These are phyloP conservation scores for Aurelia aurita complex sp. Pacific DNA, from an alignment of 30 jellyfish, hydroid and myxozoan genomes.

Conservation along the genomic window DNA sequence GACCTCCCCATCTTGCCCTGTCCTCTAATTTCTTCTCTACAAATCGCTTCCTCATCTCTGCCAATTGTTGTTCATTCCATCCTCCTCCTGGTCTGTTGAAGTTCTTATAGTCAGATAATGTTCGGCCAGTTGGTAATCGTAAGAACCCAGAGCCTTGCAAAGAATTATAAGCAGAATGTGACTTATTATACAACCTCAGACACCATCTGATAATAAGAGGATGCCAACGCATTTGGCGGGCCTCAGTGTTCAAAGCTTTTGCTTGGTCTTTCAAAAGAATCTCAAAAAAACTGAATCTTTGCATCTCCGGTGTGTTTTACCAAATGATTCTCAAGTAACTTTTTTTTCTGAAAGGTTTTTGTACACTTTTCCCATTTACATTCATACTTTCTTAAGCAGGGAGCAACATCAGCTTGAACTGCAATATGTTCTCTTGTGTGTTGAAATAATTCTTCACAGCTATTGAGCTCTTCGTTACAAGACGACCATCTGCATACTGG, in stretches of 20 bases:
- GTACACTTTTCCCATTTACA: slow-evolving; percentile 3
- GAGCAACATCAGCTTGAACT: neutral
- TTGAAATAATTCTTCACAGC: neutral
- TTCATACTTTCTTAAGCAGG: neutral
- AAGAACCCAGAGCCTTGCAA: neutral
- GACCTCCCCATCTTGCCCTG: neutral
- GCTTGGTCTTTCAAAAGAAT: slow-evolving; percentile 18
- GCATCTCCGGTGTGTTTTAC: slow-evolving; percentile 3
- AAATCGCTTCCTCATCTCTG: neutral
- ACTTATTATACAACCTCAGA: neutral
- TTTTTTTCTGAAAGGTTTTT: slow-evolving; percentile 1
- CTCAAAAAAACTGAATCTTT: neutral
- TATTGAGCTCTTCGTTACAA: neutral
- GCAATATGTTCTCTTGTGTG: neutral
- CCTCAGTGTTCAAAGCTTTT: neutral
- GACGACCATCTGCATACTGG: neutral
- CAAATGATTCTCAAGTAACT: slow-evolving; percentile 4
- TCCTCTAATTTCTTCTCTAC: neutral
- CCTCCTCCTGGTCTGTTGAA: neutral
- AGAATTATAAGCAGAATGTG: slow-evolving; percentile 4
- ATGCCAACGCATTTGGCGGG: slow-evolving; percentile 32
- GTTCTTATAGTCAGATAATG: slow-evolving; percentile 16
- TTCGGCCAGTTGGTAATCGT: slow-evolving; percentile 5
- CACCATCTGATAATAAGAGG: slow-evolving; percentile 13
- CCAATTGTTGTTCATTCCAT: neutral